These are phyloP conservation scores for Pampusana beccarii DNA, from an alignment of 2,113 vertebrate genomes.

Conservation along the genomic window DNA sequence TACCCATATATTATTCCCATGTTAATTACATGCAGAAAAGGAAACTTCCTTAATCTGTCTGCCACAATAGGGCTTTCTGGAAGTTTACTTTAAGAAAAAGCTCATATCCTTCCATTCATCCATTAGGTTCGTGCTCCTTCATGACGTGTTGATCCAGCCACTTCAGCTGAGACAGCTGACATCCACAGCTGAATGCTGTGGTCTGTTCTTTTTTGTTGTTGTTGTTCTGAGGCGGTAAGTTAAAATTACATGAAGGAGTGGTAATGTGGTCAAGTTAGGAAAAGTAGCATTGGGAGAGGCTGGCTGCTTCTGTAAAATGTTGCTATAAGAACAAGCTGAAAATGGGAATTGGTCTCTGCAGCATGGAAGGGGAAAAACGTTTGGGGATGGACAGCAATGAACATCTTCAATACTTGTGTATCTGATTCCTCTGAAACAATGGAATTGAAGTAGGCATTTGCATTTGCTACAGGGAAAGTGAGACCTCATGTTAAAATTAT, in stretches of 20 bases:
- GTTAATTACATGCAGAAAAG: conserved; percentile 24
- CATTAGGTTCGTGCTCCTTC: conserved; percentile 3
- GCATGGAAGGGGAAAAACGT: neutral
- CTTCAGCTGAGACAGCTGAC: conserved; percentile 38
- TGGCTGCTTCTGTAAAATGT: neutral
- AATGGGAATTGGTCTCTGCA: neutral
- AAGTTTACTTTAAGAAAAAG: conserved; percentile 40
- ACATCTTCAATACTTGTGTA: neutral
- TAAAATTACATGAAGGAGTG: conserved; percentile 50
- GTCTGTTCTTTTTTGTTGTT: neutral
- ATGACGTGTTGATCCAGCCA: conserved; percentile 30
- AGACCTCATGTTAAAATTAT: neutral
- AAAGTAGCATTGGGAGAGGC: neutral
- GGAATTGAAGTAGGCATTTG: neutral
- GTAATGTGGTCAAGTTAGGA: conserved; percentile 18
- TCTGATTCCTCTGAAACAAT: neutral
- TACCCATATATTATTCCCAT: neutral
- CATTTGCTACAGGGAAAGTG: neutral
- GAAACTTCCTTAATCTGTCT: conserved; percentile 2
- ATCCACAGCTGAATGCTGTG: conserved; percentile 23
- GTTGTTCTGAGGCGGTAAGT: neutral
- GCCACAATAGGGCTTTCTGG: neutral
- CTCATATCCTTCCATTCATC: conserved; percentile 42
- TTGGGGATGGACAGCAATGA: neutral
- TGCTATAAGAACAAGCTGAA: neutral